A percentile compares a stretch with the other conserved stretches of the same genome.
Conservation (phyloP, 2,797 vertebrate genomes). For the Gephyroberyx darwinii region DNA sequence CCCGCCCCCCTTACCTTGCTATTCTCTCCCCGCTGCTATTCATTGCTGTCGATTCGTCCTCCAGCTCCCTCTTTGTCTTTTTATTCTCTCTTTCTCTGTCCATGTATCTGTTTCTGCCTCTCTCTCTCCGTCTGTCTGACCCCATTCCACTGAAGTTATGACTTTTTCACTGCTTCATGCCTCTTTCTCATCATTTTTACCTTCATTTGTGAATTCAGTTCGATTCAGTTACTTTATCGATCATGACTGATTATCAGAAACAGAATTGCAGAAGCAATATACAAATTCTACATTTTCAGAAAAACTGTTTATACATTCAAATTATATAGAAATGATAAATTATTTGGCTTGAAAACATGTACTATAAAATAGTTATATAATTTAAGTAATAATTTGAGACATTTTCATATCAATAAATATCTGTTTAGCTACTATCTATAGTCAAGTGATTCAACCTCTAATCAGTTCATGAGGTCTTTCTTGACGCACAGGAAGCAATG, state of each 20-base stretch:
- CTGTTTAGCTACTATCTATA: too few relatives aligned
- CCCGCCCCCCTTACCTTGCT: constrained; percentile 54
- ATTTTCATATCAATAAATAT: too few relatives aligned
- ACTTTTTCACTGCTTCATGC: constrained; percentile 55
- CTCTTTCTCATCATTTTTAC: constrained; percentile 46
- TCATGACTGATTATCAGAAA: constrained; percentile 49
- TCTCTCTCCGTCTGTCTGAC: constrained; percentile 54
- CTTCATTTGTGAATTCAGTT: constrained; percentile 52
- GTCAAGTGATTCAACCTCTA: too few relatives aligned
- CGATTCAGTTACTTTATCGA: constrained; percentile 41
- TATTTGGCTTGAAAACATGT: too few relatives aligned
- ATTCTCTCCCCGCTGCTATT: constrained; percentile 36
- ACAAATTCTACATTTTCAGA: too few relatives aligned
- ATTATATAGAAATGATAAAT: neutral
- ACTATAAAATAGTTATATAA: too few relatives aligned
- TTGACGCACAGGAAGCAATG: too few relatives aligned
- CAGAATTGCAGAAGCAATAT: constrained; percentile 33
- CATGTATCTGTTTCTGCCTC: constrained; percentile 19
- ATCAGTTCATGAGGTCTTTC: too few relatives aligned
- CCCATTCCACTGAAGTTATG: constrained; percentile 62
- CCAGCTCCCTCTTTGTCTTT: constrained; percentile 37
- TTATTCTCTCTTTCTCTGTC: constrained; percentile 19
- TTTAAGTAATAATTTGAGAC: too few relatives aligned
- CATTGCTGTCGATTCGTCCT: constrained; percentile 59
- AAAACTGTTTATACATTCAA: constrained; percentile 29